phyloP scores from a whole-genome alignment of 2,113 vertebrate species.

The Azemiops feae region DNA sequence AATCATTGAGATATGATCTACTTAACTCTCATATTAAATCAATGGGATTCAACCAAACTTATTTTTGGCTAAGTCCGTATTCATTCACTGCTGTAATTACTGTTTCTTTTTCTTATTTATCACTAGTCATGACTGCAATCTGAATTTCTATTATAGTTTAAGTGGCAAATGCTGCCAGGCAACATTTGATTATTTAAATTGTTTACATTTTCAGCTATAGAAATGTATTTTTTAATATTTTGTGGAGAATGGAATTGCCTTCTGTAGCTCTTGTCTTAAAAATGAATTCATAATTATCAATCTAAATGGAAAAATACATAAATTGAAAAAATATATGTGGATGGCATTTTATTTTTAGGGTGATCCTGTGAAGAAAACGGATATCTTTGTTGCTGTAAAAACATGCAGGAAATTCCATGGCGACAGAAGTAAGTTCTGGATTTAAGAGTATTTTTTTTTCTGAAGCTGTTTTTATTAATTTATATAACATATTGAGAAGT shows the following conservation, averaged over 20 bases:
- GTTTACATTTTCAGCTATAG: neutral
- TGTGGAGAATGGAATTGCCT: neutral
- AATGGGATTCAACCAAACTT: neutral
- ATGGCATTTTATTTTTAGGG: conserved; percentile 72
- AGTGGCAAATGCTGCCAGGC: neutral
- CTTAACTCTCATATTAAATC: neutral
- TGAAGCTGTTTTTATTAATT: conserved; percentile 15
- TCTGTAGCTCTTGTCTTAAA: neutral
- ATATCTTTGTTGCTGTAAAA: conserved; percentile 94
- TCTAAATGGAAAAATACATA: neutral
- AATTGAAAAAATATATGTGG: neutral
- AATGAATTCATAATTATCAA: neutral
- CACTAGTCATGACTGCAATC: neutral
- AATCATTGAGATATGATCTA: neutral
- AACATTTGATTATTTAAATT: neutral
- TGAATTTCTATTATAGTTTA: neutral
- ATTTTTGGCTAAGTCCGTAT: neutral
- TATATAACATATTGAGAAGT: conserved; percentile 12
- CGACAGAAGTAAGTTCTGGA: conserved; percentile 86
- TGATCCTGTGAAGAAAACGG: conserved; percentile 80
- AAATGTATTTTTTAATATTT: conserved; percentile 6
- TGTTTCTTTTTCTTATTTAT: conserved; percentile 4
- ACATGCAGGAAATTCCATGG: conserved; percentile 92
- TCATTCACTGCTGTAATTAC: neutral
- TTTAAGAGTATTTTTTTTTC: conserved; percentile 30